Percentiles rank a stretch among this genome's conserved stretches.
These are phyloP conservation scores for Apolygus lucorum DNA, from an alignment of 1,140 invertebrate genomes.

Conservation along the genomic window DNA sequence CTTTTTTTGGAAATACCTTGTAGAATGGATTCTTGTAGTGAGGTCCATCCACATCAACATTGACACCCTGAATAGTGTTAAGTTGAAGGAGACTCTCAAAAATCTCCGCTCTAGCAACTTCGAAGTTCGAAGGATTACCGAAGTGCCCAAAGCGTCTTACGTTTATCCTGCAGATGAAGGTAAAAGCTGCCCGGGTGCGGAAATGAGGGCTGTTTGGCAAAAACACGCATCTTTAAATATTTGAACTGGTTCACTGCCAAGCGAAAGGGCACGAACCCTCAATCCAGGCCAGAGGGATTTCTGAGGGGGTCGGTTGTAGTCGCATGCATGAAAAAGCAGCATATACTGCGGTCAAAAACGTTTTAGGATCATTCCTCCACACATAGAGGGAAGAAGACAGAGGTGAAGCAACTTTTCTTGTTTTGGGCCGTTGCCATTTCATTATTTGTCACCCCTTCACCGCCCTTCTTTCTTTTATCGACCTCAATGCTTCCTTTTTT, in stretches of 20 bases:
- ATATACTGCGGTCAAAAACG: constrained; percentile 19
- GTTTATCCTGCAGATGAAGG: no score
- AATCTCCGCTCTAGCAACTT: no score
- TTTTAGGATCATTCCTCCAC: constrained; percentile 21
- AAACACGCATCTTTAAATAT: not conserved
- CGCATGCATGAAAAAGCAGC: not conserved
- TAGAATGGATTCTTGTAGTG: no score
- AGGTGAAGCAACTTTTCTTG: constrained; percentile 16
- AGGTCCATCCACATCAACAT: no score
- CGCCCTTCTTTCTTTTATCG: not conserved
- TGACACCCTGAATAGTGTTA: no score
- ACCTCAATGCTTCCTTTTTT: not conserved
- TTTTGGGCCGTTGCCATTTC: constrained; percentile 22
- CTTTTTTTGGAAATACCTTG: no score
- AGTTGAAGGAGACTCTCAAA: no score
- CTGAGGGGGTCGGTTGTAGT: not conserved
- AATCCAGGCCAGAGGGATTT: not conserved
- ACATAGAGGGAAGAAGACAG: not conserved
- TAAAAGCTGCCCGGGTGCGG: no score
- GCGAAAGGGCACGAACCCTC: not conserved
- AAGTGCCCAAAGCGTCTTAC: no score
- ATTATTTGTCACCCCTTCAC: constrained; percentile 19
- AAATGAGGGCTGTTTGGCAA: not conserved
- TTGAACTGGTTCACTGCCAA: not conserved
- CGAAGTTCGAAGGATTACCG: no score